Evolutionary conservation across 2,113 vertebrate species (phyloP).

Genomic region (Triplophysa rosa): DNA sequence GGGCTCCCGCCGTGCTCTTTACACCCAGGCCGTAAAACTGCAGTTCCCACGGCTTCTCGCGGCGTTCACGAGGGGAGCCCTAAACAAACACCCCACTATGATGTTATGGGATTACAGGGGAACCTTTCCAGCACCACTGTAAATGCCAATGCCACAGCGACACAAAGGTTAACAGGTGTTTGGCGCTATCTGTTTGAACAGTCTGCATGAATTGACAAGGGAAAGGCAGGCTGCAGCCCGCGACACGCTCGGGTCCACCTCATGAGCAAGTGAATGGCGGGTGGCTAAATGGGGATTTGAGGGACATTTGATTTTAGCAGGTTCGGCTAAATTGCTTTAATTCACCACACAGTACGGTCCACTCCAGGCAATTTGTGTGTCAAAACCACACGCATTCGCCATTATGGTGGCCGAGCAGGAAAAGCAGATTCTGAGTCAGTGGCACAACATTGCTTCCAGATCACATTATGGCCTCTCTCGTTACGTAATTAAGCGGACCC

Average conservation of each 20-base stretch:
- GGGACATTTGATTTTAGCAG: slow-evolving; percentile 39
- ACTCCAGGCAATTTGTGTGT: slow-evolving; percentile 18
- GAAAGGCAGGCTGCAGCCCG: slow-evolving; percentile 23
- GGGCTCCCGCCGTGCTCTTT: slow-evolving; percentile 53
- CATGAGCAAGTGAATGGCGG: slow-evolving; percentile 8
- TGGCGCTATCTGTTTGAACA: slow-evolving; percentile 42
- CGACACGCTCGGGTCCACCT: background rate
- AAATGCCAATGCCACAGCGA: slow-evolving; percentile 32
- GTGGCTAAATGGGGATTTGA: slow-evolving; percentile 39
- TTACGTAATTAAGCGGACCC: slow-evolving; percentile 57
- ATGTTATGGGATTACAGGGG: slow-evolving; percentile 28
- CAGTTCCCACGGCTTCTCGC: slow-evolving; percentile 53
- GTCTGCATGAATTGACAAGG: slow-evolving; percentile 21
- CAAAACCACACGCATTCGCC: slow-evolving; percentile 28
- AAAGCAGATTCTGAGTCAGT: slow-evolving; percentile 40
- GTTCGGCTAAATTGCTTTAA: slow-evolving; percentile 26
- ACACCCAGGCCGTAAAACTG: slow-evolving; percentile 47
- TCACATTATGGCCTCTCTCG: slow-evolving; percentile 45
- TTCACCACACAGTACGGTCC: slow-evolving; percentile 3
- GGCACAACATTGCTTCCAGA: slow-evolving; percentile 46
- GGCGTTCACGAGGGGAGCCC: slow-evolving; percentile 19
- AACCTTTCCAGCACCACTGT: slow-evolving; percentile 24
- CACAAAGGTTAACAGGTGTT: slow-evolving; percentile 50
- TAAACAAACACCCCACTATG: slow-evolving; percentile 52
- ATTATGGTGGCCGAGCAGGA: slow-evolving; percentile 27